phyloP scores from a whole-genome alignment of 1,140 invertebrate species.

The Cardiocondyla obscurior region DNA sequence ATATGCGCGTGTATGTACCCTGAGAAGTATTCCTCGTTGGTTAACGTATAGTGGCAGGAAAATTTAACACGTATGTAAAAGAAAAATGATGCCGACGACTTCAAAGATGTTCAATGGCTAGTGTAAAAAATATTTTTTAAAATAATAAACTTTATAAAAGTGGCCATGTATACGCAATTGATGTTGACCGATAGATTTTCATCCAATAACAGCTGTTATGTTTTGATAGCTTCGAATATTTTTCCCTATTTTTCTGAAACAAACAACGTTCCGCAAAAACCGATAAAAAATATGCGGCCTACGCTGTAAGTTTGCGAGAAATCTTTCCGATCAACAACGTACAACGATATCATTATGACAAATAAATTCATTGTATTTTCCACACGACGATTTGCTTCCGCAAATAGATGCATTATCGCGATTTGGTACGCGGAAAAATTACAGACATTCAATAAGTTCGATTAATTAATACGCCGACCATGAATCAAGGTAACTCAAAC shows the following conservation, averaged over 20 bases:
- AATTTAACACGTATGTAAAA: not conserved
- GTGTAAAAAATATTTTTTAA: slow-evolving; percentile 34
- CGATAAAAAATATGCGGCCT: slow-evolving; percentile 25
- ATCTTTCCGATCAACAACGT: not conserved
- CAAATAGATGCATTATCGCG: not conserved
- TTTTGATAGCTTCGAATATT: slow-evolving; percentile 25
- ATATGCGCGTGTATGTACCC: not conserved
- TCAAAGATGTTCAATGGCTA: not conserved
- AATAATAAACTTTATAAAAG: slow-evolving; percentile 47
- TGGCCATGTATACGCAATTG: not conserved
- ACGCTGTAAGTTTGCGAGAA: not conserved
- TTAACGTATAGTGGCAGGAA: not conserved
- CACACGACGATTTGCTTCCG: not conserved
- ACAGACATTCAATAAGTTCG: slow-evolving; percentile 16
- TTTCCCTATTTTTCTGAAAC: slow-evolving; percentile 26
- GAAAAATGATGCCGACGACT: not conserved
- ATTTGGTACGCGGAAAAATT: not conserved
- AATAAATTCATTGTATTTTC: not conserved
- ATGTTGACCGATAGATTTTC: slow-evolving; percentile 36
- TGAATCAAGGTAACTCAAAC: slow-evolving; percentile 29
- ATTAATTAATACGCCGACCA: slow-evolving; percentile 18
- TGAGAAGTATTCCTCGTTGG: not conserved
- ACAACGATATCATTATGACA: not conserved
- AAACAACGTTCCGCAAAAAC: slow-evolving; percentile 30
- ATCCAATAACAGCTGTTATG: slow-evolving; percentile 27